Percentiles rank a stretch among this genome's conserved stretches.
phyloP scores from a whole-genome alignment of 2,113 vertebrate species.

The Chaenogobius annularis region DNA sequence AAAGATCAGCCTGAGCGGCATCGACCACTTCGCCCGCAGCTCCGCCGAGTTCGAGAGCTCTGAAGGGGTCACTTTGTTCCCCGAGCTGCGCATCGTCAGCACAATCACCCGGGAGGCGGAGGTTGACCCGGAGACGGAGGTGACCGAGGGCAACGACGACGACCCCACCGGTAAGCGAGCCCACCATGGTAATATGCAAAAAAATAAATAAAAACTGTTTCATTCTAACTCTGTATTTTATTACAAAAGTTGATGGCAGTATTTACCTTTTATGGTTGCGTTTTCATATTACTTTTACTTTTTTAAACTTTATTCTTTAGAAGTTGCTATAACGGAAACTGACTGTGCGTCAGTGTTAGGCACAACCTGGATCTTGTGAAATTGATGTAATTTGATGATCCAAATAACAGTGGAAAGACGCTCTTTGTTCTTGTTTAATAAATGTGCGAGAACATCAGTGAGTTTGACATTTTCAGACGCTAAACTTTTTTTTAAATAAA shows the following conservation, averaged over 20 bases:
- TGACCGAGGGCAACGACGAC: conserved; percentile 80
- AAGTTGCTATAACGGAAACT: no score
- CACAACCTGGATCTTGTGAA: no score
- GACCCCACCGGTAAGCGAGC: conserved; percentile 85
- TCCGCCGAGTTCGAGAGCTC: conserved; percentile 91
- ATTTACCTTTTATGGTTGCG: no score
- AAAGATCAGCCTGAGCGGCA: conserved; percentile 94
- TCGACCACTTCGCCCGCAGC: conserved; percentile 96
- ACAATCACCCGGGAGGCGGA: conserved; percentile 94
- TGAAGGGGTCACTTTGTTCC: conserved; percentile 89
- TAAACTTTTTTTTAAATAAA: background rate
- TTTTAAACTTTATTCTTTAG: no score
- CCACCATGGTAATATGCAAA: background rate
- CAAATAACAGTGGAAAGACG: background rate
- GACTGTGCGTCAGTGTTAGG: no score
- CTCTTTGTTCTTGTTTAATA: background rate
- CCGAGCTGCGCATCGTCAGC: conserved; percentile 94
- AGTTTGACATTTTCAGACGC: background rate
- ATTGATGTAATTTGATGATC: no score
- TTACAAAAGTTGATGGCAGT: background rate
- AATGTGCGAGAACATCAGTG: background rate
- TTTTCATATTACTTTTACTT: no score
- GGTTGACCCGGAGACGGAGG: conserved; percentile 81
- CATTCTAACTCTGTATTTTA: background rate
- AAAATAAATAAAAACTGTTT: no score